Percentiles rank a stretch among this genome's conserved stretches.
Evolutionary conservation across 2,113 vertebrate genomes (phyloP).

Genomic region (Pachypanchax playfairii): DNA sequence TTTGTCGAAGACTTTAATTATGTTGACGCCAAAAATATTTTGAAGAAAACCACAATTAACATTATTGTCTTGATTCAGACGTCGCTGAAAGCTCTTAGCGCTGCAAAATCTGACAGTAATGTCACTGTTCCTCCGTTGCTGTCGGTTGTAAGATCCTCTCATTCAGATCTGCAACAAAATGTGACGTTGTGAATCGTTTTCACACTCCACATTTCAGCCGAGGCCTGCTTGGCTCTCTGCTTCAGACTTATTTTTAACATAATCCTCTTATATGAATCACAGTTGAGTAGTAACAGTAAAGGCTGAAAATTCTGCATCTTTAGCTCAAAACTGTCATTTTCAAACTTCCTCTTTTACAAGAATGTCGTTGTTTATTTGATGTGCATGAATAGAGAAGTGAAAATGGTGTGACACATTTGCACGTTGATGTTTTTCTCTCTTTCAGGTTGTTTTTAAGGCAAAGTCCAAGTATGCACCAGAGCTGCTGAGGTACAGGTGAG

Average conservation of each 20-base stretch:
- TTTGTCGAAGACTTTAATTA: too few species aligned
- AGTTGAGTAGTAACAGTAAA: background rate
- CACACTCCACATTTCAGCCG: constrained; percentile 42
- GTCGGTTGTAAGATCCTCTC: background rate
- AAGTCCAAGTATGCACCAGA: constrained; percentile 94
- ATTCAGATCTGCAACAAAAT: constrained; percentile 19
- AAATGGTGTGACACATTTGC: constrained; percentile 37
- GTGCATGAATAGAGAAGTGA: constrained; percentile 64
- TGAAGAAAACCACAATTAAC: too few species aligned
- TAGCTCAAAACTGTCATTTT: background rate
- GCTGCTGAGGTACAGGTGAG: constrained; percentile 89
- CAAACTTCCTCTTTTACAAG: constrained; percentile 51
- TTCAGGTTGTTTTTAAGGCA: constrained; percentile 94
- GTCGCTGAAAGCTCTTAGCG: background rate
- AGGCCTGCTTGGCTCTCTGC: constrained; percentile 19
- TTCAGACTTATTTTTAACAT: constrained; percentile 49
- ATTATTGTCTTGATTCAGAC: background rate
- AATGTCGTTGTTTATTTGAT: rapidly evolving
- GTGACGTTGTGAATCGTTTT: constrained; percentile 33
- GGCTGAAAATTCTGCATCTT: background rate
- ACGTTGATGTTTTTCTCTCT: constrained; percentile 25
- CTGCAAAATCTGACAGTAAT: too few species aligned
- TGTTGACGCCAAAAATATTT: too few species aligned
- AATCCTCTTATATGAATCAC: constrained; percentile 44
- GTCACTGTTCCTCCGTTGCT: constrained; percentile 17